phyloP scores from a whole-genome alignment of 2,888 invertebrate species.

The Thereva nobilitata region DNA sequence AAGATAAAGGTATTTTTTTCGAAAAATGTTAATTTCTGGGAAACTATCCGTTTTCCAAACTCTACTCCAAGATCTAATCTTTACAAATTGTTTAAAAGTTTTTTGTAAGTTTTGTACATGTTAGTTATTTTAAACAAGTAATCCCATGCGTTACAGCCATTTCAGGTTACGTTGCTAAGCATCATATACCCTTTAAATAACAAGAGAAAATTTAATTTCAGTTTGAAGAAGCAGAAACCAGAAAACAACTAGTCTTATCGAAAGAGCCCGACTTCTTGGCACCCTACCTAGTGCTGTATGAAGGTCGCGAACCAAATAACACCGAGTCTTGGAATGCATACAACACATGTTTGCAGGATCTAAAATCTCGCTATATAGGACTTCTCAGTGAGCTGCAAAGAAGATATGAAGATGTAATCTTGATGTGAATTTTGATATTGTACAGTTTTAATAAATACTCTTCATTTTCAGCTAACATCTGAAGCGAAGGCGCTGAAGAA shows the following conservation, averaged over 20 bases:
- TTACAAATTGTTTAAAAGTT: no score
- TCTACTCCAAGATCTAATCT: no score
- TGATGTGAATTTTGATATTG: not conserved
- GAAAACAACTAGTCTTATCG: slow-evolving; percentile 59
- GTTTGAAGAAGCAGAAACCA: slow-evolving; percentile 52
- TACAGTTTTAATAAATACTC: slow-evolving; percentile 7
- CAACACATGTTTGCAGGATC: slow-evolving; percentile 66
- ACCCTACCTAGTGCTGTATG: slow-evolving; percentile 63
- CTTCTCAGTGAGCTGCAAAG: slow-evolving; percentile 68
- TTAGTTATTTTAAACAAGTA: no score
- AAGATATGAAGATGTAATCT: slow-evolving; percentile 66
- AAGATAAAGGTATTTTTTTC: no score
- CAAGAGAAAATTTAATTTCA: slow-evolving; percentile 38
- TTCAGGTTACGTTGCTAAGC: not conserved
- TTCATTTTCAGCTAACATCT: slow-evolving; percentile 48
- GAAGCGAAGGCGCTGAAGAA: slow-evolving; percentile 53
- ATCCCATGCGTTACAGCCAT: no score
- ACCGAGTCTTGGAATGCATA: slow-evolving; percentile 51
- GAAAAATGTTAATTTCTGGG: no score
- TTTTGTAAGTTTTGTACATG: no score
- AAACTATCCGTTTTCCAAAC: no score
- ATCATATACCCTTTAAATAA: slow-evolving; percentile 12
- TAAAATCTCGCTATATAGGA: slow-evolving; percentile 65
- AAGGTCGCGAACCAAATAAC: slow-evolving; percentile 44
- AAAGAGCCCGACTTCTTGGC: slow-evolving; percentile 63